These are phyloP conservation scores for Atta cephalotes DNA, from an alignment of 1,140 invertebrate species.

Conservation along the genomic window DNA sequence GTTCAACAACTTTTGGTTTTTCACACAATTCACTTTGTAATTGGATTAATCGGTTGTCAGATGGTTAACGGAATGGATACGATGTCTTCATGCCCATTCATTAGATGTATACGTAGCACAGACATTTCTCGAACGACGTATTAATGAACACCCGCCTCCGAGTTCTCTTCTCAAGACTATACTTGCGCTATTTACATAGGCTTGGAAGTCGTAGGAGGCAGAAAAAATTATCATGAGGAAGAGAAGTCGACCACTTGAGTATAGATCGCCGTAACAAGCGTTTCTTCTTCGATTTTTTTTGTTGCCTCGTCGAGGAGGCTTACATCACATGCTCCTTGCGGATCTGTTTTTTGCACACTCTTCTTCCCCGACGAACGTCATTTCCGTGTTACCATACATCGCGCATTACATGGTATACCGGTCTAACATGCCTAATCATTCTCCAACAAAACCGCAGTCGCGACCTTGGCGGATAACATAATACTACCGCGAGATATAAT, in stretches of 20 bases:
- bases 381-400: conserved; percentile 64
- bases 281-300: conserved; percentile 48
- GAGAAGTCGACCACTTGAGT: conserved; percentile 50
- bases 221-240: conserved; percentile 67
- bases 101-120: conserved; percentile 24
- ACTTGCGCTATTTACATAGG: conserved; percentile 37
- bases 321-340: conserved; percentile 56
- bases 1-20: conserved; percentile 57
- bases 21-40: conserved; percentile 49
- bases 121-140: conserved; percentile 10
- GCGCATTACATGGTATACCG: background rate
- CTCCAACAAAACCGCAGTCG: conserved; percentile 72
- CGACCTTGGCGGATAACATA: conserved; percentile 70
- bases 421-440: conserved; percentile 75
- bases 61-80: conserved; percentile 10
- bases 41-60: conserved; percentile 36
- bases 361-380: conserved; percentile 42
- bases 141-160: conserved; percentile 37
- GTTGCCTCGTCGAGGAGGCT: conserved; percentile 18
- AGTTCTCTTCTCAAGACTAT: conserved; percentile 20
- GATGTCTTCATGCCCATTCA: conserved; percentile 39
- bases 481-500: conserved; percentile 16
- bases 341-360: conserved; percentile 44
- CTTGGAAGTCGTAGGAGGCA: conserved; percentile 61
- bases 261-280: conserved; percentile 42